Evolutionary conservation across 2,888 invertebrate species (phyloP).

Genomic region (Philaethria dido): DNA sequence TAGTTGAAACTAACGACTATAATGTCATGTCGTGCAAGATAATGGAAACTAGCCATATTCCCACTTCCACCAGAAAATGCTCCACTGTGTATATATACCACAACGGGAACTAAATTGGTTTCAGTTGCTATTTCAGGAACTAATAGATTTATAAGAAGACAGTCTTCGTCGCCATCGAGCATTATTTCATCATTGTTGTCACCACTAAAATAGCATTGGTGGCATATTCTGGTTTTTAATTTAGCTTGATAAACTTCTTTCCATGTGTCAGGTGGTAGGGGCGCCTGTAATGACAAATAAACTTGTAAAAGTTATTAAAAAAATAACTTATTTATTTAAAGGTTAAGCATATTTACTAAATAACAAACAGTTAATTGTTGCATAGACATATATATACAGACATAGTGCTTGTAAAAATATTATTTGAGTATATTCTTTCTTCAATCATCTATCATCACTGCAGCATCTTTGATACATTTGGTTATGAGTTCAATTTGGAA

Average conservation of each 20-base stretch:
- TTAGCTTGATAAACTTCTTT: slow-evolving; percentile 56
- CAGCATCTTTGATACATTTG: too few relatives aligned
- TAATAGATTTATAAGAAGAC: slow-evolving; percentile 63
- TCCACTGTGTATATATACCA: slow-evolving; percentile 74
- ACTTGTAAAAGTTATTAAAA: too few relatives aligned
- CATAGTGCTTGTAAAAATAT: too few relatives aligned
- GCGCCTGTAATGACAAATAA: slow-evolving; percentile 58
- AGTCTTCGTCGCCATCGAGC: slow-evolving; percentile 67
- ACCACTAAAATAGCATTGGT: slow-evolving; percentile 64
- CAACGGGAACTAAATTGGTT: slow-evolving; percentile 65
- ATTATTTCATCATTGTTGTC: slow-evolving; percentile 55
- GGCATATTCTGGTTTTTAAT: slow-evolving; percentile 55
- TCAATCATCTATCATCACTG: too few relatives aligned
- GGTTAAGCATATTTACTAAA: too few relatives aligned
- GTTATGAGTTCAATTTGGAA: too few relatives aligned
- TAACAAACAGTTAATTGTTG: too few relatives aligned
- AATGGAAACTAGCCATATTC: slow-evolving; percentile 78
- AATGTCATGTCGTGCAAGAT: slow-evolving; percentile 86
- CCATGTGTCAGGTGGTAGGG: slow-evolving; percentile 67
- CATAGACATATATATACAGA: too few relatives aligned
- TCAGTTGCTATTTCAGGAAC: slow-evolving; percentile 64
- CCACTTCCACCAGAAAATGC: slow-evolving; percentile 70
- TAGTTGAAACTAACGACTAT: slow-evolving; percentile 88
- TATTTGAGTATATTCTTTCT: too few relatives aligned
- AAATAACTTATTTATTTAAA: too few relatives aligned